Evolutionary conservation across 2,888 invertebrate genomes (phyloP).

Genomic region (Hedychridium roseum): DNA sequence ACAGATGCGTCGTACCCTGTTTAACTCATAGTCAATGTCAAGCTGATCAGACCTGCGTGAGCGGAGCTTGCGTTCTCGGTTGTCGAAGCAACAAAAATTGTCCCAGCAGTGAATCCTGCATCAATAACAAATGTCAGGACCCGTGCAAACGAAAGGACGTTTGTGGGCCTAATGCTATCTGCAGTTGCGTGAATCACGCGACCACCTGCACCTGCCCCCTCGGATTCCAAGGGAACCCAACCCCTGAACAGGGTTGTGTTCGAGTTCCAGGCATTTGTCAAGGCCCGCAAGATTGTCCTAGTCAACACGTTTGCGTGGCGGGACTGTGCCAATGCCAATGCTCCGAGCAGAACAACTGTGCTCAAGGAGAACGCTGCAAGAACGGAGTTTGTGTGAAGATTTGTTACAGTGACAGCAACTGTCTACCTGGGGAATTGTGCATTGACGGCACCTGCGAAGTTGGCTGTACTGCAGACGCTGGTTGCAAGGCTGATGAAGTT

Average conservation of each 20-base stretch:
- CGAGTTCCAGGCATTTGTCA: slow-evolving; percentile 78
- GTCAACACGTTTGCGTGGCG: slow-evolving; percentile 79
- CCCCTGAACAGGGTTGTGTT: slow-evolving; percentile 88
- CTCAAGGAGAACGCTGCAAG: slow-evolving; percentile 84
- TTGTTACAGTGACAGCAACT: slow-evolving; percentile 89
- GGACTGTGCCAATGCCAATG: slow-evolving; percentile 83
- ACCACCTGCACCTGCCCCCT: slow-evolving; percentile 83
- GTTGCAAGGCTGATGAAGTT: slow-evolving; percentile 81
- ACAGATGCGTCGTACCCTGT: slow-evolving; percentile 82
- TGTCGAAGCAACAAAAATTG: slow-evolving; percentile 88
- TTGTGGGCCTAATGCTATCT: slow-evolving; percentile 86
- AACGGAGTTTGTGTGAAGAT: slow-evolving; percentile 83
- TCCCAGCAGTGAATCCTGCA: slow-evolving; percentile 77
- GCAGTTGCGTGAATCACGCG: slow-evolving; percentile 77
- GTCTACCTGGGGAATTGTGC: slow-evolving; percentile 89
- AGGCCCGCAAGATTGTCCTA: slow-evolving; percentile 76
- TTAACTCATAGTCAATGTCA: slow-evolving; percentile 83
- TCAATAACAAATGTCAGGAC: slow-evolving; percentile 84
- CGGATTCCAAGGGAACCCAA: slow-evolving; percentile 87
- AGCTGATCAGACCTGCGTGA: slow-evolving; percentile 80
- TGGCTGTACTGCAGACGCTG: slow-evolving; percentile 83
- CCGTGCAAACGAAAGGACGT: slow-evolving; percentile 80
- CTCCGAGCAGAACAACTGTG: slow-evolving; percentile 76
- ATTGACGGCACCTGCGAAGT: slow-evolving; percentile 81
- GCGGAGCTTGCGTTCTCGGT: slow-evolving; percentile 81